A percentile compares a stretch with the other conserved stretches of the same genome.
phyloP scores from a whole-genome alignment of 2,113 vertebrate genomes.

The Chauna torquata region DNA sequence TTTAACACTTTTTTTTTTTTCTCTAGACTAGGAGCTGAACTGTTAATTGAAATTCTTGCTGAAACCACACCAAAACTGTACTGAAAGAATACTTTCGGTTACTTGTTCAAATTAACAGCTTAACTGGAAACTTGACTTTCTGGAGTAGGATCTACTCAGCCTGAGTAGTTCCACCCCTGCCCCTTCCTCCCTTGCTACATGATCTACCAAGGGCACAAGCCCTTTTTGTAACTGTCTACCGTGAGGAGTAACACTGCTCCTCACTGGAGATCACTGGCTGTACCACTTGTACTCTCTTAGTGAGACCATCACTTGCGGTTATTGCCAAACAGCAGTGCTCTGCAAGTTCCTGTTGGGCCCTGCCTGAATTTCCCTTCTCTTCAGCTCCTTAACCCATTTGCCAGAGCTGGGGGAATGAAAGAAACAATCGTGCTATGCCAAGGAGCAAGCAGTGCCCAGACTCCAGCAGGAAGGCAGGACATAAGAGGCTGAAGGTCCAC shows the following conservation, averaged over 20 bases:
- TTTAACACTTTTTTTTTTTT: neutral
- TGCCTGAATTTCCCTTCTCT: neutral
- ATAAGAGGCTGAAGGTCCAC: neutral
- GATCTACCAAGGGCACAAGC: neutral
- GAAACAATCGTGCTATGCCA: neutral
- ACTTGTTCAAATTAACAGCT: neutral
- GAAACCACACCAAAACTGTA: neutral
- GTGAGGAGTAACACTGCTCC: neutral
- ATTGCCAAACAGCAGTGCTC: neutral
- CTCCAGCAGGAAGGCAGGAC: neutral
- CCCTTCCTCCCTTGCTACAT: neutral
- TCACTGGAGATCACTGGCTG: neutral
- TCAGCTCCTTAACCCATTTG: neutral
- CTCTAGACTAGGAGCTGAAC: neutral
- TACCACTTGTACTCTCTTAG: neutral
- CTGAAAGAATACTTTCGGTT: neutral
- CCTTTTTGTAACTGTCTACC: neutral
- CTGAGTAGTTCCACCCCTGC: too few relatives aligned
- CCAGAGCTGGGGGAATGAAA: neutral
- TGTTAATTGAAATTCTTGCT: neutral
- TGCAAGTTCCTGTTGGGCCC: neutral
- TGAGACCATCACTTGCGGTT: neutral
- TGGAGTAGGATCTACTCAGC: neutral
- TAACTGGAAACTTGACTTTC: neutral
- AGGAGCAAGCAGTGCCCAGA: accelerated